phyloP scores from a whole-genome alignment of 2,797 vertebrate genomes.

The Trichosurus vulpecula region DNA sequence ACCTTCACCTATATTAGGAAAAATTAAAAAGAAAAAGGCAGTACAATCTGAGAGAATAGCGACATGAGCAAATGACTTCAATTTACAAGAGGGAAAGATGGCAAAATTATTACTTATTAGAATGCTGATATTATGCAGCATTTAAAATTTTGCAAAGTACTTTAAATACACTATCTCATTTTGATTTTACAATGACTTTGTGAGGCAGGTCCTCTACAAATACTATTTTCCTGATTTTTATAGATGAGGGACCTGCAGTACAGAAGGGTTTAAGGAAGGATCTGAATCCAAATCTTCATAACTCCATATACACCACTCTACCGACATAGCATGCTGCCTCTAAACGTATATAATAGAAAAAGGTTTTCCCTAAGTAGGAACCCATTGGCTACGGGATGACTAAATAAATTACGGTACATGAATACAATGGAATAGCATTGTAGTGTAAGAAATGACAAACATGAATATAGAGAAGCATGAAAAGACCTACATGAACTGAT shows the following conservation, averaged over 20 bases:
- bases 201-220: neutral
- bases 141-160: neutral
- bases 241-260: neutral
- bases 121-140: neutral
- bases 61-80: neutral
- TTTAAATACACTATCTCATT: neutral
- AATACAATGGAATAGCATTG: neutral
- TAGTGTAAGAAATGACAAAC: neutral
- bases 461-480: neutral
- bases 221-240: neutral
- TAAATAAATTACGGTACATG: neutral
- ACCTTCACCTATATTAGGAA: conserved; percentile 88
- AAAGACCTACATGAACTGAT: neutral
- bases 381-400: neutral
- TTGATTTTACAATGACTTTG: neutral
- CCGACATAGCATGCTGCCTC: neutral
- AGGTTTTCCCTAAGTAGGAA: neutral
- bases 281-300: neutral
- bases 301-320: neutral
- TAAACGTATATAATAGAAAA: neutral
- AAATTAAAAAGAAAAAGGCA: neutral
- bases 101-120: neutral
- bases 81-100: neutral
- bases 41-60: conserved; percentile 36
- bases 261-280: neutral